These are phyloP conservation scores for Drosophila repletoides DNA, from an alignment of 1,140 invertebrate species.

Conservation along the genomic window DNA sequence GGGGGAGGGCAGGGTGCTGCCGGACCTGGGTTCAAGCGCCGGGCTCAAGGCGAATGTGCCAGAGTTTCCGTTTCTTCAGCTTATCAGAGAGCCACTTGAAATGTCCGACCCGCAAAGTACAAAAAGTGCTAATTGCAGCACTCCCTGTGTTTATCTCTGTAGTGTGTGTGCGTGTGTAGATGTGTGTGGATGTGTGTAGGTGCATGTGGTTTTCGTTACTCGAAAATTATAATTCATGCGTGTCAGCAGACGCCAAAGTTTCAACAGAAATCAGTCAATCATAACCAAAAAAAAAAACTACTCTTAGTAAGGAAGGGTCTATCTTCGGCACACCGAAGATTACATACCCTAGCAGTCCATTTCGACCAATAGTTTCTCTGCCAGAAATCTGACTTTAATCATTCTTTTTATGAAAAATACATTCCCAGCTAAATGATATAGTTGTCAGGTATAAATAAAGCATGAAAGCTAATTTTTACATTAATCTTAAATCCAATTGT, in stretches of 20 bases:
- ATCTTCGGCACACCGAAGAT: neutral
- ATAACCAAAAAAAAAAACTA: constrained; percentile 61
- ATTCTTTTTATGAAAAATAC: too few species aligned
- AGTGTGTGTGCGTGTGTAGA: neutral
- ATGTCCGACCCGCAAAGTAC: constrained; percentile 26
- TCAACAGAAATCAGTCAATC: constrained; percentile 80
- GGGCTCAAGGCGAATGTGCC: constrained; percentile 62
- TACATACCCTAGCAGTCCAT: constrained; percentile 6
- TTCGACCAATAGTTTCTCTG: too few species aligned
- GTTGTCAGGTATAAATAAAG: too few species aligned
- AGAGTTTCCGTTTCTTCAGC: constrained; percentile 39
- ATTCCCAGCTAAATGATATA: too few species aligned
- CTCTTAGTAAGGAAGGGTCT: constrained; percentile 3
- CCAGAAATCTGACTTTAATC: too few species aligned
- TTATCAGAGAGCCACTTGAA: constrained; percentile 63
- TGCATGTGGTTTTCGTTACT: constrained; percentile 63
- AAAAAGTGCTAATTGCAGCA: constrained; percentile 69
- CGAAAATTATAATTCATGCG: constrained; percentile 76
- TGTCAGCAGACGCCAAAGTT: constrained; percentile 76
- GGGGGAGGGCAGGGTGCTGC: neutral
- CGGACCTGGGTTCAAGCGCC: constrained; percentile 59
- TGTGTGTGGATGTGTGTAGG: constrained; percentile 22
- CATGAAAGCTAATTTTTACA: too few species aligned
- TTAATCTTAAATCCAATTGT: too few species aligned
- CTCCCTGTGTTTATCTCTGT: constrained; percentile 24